Conservation (phyloP, 1,140 invertebrate genomes). For the Euschistus heros region DNA sequence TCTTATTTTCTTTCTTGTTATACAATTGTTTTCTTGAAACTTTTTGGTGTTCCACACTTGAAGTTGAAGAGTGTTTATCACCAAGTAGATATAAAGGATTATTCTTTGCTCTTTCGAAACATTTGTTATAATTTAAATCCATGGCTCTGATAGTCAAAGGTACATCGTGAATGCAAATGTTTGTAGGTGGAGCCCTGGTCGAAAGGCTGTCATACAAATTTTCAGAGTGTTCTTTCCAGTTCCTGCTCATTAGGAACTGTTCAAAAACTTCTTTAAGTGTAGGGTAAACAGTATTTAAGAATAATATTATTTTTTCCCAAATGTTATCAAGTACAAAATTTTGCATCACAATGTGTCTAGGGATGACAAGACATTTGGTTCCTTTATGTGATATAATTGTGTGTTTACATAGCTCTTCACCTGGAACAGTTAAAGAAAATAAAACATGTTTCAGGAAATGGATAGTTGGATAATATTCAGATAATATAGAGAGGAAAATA, state of each 20-base stretch:
- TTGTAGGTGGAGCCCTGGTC: background rate
- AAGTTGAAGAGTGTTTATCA: background rate
- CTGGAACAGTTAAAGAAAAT: slow-evolving; percentile 9
- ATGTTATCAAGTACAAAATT: slow-evolving; percentile 18
- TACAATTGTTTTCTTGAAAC: too few species aligned
- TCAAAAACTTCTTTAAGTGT: slow-evolving; percentile 17
- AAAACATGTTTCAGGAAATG: background rate
- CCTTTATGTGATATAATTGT: slow-evolving; percentile 13
- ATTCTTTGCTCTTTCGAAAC: background rate
- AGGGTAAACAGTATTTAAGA: slow-evolving; percentile 18
- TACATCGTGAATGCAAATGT: background rate
- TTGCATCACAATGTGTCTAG: slow-evolving; percentile 19
- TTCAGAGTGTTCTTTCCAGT: slow-evolving; percentile 11
- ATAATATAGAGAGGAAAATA: background rate
- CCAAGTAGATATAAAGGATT: background rate
- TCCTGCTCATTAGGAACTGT: slow-evolving; percentile 11
- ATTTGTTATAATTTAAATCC: background rate
- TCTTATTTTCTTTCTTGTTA: too few species aligned
- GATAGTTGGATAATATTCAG: background rate
- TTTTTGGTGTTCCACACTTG: background rate
- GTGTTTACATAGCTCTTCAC: slow-evolving; percentile 20
- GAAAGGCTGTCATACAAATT: background rate
- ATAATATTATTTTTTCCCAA: slow-evolving; percentile 22
- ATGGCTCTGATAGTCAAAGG: background rate
- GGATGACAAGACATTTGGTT: slow-evolving; percentile 18